These are phyloP conservation scores for Otus scops DNA, from an alignment of 2,797 vertebrate genomes.

Conservation along the genomic window DNA sequence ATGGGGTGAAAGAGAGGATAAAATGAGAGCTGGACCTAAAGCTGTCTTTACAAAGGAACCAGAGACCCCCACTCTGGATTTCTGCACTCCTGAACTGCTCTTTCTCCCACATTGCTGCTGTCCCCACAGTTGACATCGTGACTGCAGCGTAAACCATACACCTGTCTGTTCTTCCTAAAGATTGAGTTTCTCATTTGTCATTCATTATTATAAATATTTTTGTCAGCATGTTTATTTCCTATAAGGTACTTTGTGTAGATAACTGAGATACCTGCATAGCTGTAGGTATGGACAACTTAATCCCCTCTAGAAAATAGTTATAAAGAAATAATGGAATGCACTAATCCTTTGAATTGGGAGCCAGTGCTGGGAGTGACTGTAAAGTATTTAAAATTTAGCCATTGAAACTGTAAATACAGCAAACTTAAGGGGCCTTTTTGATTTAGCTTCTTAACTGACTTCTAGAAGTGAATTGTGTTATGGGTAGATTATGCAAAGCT, in stretches of 20 bases:
- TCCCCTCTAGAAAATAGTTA: conserved; percentile 18
- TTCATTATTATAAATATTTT: neutral
- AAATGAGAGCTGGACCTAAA: neutral
- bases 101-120: neutral
- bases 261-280: neutral
- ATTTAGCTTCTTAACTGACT: conserved; percentile 63
- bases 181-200: neutral
- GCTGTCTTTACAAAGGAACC: neutral
- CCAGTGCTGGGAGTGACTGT: conserved; percentile 56
- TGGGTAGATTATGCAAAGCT: conserved; percentile 57
- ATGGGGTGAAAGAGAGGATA: neutral
- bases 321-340: conserved; percentile 54
- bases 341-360: conserved; percentile 59
- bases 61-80: neutral
- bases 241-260: neutral
- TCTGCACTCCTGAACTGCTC: neutral
- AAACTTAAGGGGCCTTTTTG: conserved; percentile 54
- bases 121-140: neutral
- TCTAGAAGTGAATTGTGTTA: conserved; percentile 48
- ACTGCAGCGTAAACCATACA: neutral
- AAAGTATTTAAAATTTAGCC: conserved; percentile 65
- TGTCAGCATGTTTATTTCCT: neutral
- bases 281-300: neutral
- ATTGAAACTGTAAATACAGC: conserved; percentile 60
- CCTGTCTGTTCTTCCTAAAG: neutral